Percentiles rank a stretch among this genome's conserved stretches.
phyloP scores from a whole-genome alignment of 2,888 invertebrate genomes.

The Drepanosiphum platanoidis region DNA sequence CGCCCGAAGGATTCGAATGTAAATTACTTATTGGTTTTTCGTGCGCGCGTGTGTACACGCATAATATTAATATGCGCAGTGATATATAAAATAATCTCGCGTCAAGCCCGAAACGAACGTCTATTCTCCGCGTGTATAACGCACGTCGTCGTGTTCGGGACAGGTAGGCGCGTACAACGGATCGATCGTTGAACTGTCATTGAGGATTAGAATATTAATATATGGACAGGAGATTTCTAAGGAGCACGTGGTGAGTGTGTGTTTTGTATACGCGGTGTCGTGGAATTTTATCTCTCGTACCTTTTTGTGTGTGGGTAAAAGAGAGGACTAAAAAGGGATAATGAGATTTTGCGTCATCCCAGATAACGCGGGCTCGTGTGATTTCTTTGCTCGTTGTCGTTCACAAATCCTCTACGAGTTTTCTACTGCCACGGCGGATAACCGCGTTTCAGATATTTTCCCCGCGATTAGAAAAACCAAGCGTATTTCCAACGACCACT shows the following conservation, averaged over 20 bases:
- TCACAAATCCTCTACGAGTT: too few species aligned
- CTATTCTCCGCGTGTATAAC: neutral
- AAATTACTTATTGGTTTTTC: neutral
- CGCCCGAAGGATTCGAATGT: too few species aligned
- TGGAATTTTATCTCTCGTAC: constrained; percentile 21
- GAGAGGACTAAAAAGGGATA: constrained; percentile 48
- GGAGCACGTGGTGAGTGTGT: neutral
- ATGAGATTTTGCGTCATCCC: constrained; percentile 46
- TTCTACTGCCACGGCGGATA: neutral
- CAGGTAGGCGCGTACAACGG: neutral
- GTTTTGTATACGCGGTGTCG: neutral
- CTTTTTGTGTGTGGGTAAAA: too few species aligned
- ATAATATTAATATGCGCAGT: too few species aligned
- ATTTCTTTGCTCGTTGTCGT: neutral
- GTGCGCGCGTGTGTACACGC: too few species aligned
- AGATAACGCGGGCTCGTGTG: constrained; percentile 16
- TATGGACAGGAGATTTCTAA: neutral
- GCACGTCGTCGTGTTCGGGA: neutral
- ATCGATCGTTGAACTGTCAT: constrained; percentile 22
- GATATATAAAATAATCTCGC: neutral
- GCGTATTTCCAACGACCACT: neutral
- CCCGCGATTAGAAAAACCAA: neutral
- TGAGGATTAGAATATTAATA: constrained; percentile 35
- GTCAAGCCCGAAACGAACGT: neutral
- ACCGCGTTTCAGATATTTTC: neutral